Evolutionary conservation across 2,888 invertebrate genomes (phyloP).

Genomic region (Theretra japonica): DNA sequence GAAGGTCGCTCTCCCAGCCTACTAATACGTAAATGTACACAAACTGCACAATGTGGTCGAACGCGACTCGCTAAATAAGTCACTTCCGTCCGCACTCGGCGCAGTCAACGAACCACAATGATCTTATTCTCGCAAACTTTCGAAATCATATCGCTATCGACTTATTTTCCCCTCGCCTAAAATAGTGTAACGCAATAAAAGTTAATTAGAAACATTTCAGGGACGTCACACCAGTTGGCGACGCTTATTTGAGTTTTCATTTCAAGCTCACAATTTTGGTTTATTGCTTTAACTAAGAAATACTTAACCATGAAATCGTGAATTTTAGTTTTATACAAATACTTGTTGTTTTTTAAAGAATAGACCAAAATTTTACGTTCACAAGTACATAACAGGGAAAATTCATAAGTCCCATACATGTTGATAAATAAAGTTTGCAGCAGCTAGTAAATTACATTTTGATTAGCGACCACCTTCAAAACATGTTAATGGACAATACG

Average conservation of each 20-base stretch:
- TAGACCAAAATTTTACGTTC: not conserved
- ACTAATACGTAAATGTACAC: conserved; percentile 37
- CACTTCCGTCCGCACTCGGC: conserved; percentile 59
- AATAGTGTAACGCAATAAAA: conserved; percentile 10
- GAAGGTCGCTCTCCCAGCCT: conserved; percentile 55
- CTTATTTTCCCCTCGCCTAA: not conserved
- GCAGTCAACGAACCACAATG: not conserved
- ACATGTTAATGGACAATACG: not conserved
- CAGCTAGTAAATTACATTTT: not conserved
- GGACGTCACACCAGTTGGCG: not conserved
- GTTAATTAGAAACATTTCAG: conserved; percentile 18
- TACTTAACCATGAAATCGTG: not conserved
- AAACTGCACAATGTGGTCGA: conserved; percentile 40
- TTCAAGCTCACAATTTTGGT: no score
- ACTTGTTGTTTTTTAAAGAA: not conserved
- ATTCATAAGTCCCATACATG: not conserved
- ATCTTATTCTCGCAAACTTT: conserved; percentile 25
- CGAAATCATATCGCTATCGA: conserved; percentile 12
- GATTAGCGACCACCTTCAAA: not conserved
- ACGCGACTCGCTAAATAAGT: conserved; percentile 64
- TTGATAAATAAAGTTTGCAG: conserved; percentile 5
- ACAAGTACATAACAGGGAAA: not conserved
- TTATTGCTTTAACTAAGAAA: no score
- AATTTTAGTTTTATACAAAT: not conserved
- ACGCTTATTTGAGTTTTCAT: not conserved